These are phyloP conservation scores for Pelusios castaneus DNA, from an alignment of 2,113 vertebrate species.

Conservation along the genomic window DNA sequence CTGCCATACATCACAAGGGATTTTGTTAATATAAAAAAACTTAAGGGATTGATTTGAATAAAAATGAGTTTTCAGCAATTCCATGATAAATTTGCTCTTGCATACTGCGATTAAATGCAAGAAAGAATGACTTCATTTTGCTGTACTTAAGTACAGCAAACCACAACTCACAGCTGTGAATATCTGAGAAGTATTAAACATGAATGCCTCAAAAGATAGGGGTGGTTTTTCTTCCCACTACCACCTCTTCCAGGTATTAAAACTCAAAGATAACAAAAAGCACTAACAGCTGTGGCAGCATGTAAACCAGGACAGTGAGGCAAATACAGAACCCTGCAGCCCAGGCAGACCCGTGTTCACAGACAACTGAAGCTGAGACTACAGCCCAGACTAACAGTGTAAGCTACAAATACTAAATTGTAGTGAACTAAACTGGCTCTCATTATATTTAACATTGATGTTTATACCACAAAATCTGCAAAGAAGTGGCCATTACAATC, in stretches of 20 bases:
- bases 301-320: not conserved
- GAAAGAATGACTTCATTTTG: not conserved
- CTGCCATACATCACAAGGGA: not conserved
- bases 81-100: not conserved
- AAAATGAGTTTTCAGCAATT: not conserved
- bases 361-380: not conserved
- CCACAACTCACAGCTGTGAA: too few relatives aligned
- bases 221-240: not conserved
- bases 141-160: not conserved
- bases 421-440: not conserved
- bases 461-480: too few relatives aligned
- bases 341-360: not conserved
- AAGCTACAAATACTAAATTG: not conserved
- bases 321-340: not conserved
- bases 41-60: too few relatives aligned
- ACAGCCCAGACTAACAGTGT: not conserved
- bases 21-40: not conserved
- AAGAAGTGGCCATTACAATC: not conserved
- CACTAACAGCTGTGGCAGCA: not conserved
- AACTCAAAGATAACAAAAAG: not conserved
- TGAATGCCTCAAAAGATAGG: not conserved
- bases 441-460: not conserved
- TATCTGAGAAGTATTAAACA: not conserved
- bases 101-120: not conserved
- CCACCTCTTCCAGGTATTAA: not conserved